Conservation (phyloP, 2,113 vertebrate species). For the Crotophaga sulcirostris region DNA sequence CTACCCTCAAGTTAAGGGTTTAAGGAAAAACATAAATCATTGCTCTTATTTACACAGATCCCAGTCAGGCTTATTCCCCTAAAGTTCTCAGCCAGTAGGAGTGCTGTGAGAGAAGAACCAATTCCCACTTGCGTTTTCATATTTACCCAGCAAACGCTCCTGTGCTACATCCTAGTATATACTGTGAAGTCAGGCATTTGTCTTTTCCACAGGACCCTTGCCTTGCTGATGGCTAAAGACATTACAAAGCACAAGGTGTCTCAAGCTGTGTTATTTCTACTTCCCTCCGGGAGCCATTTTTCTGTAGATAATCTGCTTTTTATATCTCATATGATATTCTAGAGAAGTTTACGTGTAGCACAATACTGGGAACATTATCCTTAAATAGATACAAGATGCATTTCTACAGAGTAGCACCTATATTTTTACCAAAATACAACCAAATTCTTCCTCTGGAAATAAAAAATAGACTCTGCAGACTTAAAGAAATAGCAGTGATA, state of each 20-base stretch:
- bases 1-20: neutral
- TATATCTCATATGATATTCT: conserved; percentile 10
- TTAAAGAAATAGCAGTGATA: neutral
- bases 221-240: conserved; percentile 38
- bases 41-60: neutral
- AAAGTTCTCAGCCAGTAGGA: neutral
- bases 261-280: conserved; percentile 30
- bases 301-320: conserved; percentile 36
- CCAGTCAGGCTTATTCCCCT: neutral
- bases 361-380: neutral
- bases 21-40: neutral
- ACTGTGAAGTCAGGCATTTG: conserved; percentile 11
- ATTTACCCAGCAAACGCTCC: neutral
- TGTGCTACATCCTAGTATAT: neutral
- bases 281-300: conserved; percentile 29
- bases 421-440: neutral
- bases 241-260: neutral
- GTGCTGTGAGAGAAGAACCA: neutral
- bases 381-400: neutral
- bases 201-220: conserved; percentile 31
- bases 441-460: neutral
- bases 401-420: neutral
- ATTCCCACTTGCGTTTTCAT: neutral
- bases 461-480: neutral
- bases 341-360: neutral